A percentile compares a stretch with the other conserved stretches of the same genome.
Evolutionary conservation across 2,797 vertebrate species (phyloP).

Genomic region (Hippopotamyrus pictus): DNA sequence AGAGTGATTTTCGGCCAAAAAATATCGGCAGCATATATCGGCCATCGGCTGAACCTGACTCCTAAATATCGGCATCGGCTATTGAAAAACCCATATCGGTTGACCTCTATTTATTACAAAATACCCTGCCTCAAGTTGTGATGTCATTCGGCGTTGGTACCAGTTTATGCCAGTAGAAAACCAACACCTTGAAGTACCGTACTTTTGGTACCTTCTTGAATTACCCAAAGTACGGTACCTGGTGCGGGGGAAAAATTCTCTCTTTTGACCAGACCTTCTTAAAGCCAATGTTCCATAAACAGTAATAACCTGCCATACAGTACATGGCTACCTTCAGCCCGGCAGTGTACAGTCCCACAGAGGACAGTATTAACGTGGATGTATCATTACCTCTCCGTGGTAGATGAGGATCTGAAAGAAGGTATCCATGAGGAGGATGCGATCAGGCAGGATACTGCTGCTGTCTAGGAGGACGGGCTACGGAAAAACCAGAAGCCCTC

Average conservation of each 20-base stretch:
- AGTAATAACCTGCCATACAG: background rate
- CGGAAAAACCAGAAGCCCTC: slow-evolving; percentile 2
- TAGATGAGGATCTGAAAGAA: slow-evolving; percentile 99
- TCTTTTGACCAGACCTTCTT: background rate
- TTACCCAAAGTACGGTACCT: background rate
- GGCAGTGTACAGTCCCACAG: background rate
- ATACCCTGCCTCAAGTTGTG: background rate
- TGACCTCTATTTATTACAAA: background rate
- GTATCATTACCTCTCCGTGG: slow-evolving; percentile 81
- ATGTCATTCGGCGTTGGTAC: background rate
- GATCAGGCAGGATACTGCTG: slow-evolving; percentile 92
- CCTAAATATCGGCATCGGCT: no score
- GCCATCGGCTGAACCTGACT: no score
- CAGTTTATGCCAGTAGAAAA: background rate
- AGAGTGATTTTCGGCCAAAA: background rate
- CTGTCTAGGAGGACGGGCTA: slow-evolving; percentile 94
- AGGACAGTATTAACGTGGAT: background rate
- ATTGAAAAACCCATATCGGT: no score
- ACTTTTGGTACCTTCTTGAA: background rate
- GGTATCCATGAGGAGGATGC: slow-evolving; percentile 96
- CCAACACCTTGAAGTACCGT: background rate
- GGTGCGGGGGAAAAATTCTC: background rate
- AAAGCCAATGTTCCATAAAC: background rate
- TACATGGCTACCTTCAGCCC: background rate
- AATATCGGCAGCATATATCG: no score